These are phyloP conservation scores for Simalia tracyae DNA, from an alignment of 2,797 vertebrate species.

Conservation along the genomic window DNA sequence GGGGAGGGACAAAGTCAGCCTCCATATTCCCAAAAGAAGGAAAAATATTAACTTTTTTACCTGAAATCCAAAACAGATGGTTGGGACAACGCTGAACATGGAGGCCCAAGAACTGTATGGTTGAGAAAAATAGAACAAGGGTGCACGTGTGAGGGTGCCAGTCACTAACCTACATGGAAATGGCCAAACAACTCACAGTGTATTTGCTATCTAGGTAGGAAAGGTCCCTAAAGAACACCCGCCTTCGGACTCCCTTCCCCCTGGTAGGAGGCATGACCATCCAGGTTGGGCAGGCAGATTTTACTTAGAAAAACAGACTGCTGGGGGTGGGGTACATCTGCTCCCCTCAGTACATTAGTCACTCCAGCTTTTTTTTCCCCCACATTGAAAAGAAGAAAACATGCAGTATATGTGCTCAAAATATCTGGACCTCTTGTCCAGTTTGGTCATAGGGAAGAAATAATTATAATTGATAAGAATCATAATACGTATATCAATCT, in stretches of 20 bases:
- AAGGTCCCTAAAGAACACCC: not conserved
- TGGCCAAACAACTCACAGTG: not conserved
- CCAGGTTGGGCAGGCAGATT: not conserved
- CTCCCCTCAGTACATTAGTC: not conserved
- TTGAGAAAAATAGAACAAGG: not conserved
- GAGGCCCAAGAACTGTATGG: conserved; percentile 83
- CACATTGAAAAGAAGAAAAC: not conserved
- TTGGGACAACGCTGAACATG: conserved; percentile 87
- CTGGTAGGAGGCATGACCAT: not conserved
- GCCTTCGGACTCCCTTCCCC: not conserved
- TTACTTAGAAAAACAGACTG: not conserved
- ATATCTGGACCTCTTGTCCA: not conserved
- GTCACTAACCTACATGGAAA: not conserved
- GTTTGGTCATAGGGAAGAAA: not conserved
- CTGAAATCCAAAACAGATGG: conserved; percentile 97
- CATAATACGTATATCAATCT: not conserved
- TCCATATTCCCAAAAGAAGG: not conserved
- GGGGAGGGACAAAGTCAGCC: not conserved
- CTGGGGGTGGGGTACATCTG: not conserved
- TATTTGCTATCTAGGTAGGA: not conserved
- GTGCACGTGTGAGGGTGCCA: accelerated
- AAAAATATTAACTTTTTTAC: conserved; percentile 62
- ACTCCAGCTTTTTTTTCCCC: not conserved
- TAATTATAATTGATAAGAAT: not conserved
- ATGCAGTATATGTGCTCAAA: not conserved